Evolutionary conservation across 2,113 vertebrate species (phyloP).

Genomic region (Willisornis vidua): DNA sequence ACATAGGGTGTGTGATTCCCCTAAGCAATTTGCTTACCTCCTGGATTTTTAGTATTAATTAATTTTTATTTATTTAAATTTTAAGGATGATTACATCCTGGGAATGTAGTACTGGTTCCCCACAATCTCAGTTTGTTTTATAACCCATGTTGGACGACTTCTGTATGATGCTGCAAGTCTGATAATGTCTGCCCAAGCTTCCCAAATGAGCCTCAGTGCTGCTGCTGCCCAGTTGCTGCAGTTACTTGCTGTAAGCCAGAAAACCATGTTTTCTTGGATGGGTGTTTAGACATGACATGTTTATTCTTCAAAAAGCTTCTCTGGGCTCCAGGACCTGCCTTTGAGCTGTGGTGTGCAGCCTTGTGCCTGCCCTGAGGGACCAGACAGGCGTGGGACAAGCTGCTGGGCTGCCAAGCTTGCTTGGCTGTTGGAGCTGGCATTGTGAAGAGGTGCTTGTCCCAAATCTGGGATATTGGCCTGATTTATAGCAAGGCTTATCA

Average conservation of each 20-base stretch:
- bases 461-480: neutral
- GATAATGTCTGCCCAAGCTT: neutral
- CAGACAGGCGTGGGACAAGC: fast-evolving
- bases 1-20: fast-evolving
- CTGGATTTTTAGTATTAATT: neutral
- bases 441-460: neutral
- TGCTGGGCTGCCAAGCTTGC: neutral
- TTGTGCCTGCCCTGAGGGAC: fast-evolving
- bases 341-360: neutral
- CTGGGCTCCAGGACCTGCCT: neutral
- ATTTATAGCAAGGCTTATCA: fast-evolving
- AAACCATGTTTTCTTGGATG: neutral
- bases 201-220: neutral
- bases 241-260: neutral
- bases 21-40: neutral
- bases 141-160: fast-evolving
- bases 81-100: neutral
- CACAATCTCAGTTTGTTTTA: neutral
- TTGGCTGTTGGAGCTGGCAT: neutral
- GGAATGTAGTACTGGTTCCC: neutral
- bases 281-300: fast-evolving
- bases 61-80: neutral
- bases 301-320: neutral
- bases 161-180: neutral
- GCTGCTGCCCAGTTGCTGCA: neutral